Conservation (phyloP, 64 coral and sea anemone species). For the Pachyseris speciosa region DNA sequence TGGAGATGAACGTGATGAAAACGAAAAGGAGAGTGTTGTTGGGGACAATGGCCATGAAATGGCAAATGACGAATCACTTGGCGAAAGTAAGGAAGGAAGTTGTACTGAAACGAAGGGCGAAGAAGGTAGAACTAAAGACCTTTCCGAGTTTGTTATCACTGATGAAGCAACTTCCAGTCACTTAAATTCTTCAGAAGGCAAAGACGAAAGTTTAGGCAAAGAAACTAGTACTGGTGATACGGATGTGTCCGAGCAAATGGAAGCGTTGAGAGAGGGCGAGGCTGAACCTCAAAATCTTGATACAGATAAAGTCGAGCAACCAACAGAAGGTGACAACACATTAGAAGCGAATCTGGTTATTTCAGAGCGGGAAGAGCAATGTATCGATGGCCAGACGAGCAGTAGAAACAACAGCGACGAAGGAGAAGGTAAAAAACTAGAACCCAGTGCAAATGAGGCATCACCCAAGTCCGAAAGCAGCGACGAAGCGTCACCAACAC, state of each 20-base stretch:
- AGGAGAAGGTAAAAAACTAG: background rate
- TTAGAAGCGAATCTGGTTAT: background rate
- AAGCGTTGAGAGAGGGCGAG: background rate
- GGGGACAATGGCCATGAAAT: background rate
- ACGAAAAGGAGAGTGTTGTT: background rate
- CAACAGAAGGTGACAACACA: background rate
- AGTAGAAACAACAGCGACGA: background rate
- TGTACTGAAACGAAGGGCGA: background rate
- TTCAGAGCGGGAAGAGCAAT: background rate
- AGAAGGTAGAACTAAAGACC: background rate
- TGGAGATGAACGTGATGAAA: conserved; percentile 30
- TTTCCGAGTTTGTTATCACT: background rate
- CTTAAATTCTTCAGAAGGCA: background rate
- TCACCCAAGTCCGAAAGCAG: background rate
- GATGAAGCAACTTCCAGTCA: background rate
- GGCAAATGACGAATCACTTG: background rate
- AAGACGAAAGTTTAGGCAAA: background rate
- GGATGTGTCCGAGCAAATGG: too few species aligned
- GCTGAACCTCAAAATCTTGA: background rate
- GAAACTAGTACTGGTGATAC: background rate
- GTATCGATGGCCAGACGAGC: background rate
- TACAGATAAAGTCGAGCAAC: background rate
- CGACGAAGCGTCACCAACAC: background rate
- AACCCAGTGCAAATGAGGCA: background rate
- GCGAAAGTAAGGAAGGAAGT: background rate